Percentiles rank a stretch among this genome's conserved stretches.
phyloP scores from a whole-genome alignment of 2,888 invertebrate species.

The Digitonthophagus gazella region DNA sequence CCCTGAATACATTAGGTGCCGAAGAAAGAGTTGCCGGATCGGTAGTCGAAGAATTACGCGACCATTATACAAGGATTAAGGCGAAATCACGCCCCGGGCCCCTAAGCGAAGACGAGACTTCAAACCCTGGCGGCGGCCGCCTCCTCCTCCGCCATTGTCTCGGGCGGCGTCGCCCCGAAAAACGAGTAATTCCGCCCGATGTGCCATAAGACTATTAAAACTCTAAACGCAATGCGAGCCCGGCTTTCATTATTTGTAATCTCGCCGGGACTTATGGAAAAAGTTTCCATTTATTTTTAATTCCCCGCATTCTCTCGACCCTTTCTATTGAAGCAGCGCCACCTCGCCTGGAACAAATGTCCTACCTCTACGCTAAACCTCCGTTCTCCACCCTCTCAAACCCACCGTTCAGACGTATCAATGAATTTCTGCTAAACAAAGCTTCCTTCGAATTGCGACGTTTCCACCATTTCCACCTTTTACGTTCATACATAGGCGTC shows the following conservation, averaged over 20 bases:
- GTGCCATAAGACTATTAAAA: slow-evolving; percentile 53
- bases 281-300: slow-evolving; percentile 55
- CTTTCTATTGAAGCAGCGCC: slow-evolving; percentile 49
- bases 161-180: slow-evolving; percentile 53
- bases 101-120: slow-evolving; percentile 26
- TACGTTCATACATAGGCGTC: too few relatives aligned
- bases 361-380: slow-evolving; percentile 17
- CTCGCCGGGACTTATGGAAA: slow-evolving; percentile 52
- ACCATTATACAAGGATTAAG: slow-evolving; percentile 56
- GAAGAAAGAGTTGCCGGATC: slow-evolving; percentile 49
- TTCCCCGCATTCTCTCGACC: slow-evolving; percentile 50
- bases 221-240: slow-evolving; percentile 52
- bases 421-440: slow-evolving; percentile 26
- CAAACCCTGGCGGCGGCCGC: slow-evolving; percentile 16
- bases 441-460: not conserved
- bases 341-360: slow-evolving; percentile 19
- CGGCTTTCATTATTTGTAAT: slow-evolving; percentile 53
- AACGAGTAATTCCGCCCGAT: slow-evolving; percentile 53
- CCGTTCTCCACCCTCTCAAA: not conserved
- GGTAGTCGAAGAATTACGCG: slow-evolving; percentile 52
- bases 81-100: slow-evolving; percentile 51
- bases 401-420: slow-evolving; percentile 8
- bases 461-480: not conserved
- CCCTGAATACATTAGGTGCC: slow-evolving; percentile 51
- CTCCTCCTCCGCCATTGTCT: slow-evolving; percentile 48